phyloP scores from a whole-genome alignment of 1,140 invertebrate genomes.

The Ceratosolen fusciceps region DNA sequence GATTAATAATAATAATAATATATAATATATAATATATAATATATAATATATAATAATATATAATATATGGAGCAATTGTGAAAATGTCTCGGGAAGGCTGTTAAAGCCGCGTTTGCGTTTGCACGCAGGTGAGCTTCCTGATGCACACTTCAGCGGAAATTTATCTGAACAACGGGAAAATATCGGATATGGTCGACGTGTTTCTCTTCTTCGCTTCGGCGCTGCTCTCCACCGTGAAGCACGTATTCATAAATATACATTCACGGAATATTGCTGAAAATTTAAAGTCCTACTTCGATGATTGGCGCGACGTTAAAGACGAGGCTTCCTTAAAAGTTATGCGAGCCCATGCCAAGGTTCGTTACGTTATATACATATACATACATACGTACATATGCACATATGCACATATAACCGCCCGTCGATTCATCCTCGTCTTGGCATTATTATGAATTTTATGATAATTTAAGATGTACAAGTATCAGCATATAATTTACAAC shows the following conservation, averaged over 20 bases:
- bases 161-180: conserved; percentile 1
- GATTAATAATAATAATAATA: no score
- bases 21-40: no score
- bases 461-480: conserved; percentile 42
- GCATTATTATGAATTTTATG: background rate
- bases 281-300: conserved; percentile 7
- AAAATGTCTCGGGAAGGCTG: no score
- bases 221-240: conserved; percentile 15
- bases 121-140: conserved; percentile 27
- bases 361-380: background rate
- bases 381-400: no score
- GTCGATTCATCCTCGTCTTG: no score
- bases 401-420: no score
- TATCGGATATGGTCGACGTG: conserved; percentile 35
- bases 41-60: no score
- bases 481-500: conserved; percentile 33
- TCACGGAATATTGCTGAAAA: conserved; percentile 11
- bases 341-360: conserved; percentile 24
- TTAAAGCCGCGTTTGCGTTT: no score
- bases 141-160: conserved; percentile 24
- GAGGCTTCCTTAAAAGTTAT: conserved; percentile 23
- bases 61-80: no score
- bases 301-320: conserved; percentile 25
- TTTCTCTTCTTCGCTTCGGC: conserved; percentile 27
- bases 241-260: conserved; percentile 11